These are phyloP conservation scores for Alectura lathami DNA, from an alignment of 2,113 vertebrate species.

Conservation along the genomic window DNA sequence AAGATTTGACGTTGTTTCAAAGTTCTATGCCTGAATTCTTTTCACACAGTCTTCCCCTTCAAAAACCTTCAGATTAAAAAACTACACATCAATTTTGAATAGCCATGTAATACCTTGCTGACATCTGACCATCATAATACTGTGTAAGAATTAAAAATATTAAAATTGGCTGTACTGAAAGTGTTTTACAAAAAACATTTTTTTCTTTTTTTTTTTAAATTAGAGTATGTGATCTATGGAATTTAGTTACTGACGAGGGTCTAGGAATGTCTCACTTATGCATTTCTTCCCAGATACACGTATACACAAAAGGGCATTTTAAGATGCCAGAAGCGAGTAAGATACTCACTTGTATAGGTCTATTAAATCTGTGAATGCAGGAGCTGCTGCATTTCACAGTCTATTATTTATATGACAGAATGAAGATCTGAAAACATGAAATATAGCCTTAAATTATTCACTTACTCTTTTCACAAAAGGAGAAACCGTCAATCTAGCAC, in stretches of 20 bases:
- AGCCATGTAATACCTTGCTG: background rate
- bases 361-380: conserved; percentile 51
- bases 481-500: conserved; percentile 73
- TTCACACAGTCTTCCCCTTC: background rate
- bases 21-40: background rate
- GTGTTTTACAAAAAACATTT: conserved; percentile 46
- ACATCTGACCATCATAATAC: background rate
- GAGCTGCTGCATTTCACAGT: conserved; percentile 66
- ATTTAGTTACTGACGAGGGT: background rate
- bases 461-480: conserved; percentile 70
- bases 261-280: background rate
- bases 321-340: conserved; percentile 33
- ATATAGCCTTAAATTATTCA: conserved; percentile 77
- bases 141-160: background rate
- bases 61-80: background rate
- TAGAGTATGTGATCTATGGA: background rate
- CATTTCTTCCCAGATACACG: background rate
- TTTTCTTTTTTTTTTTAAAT: background rate
- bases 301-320: conserved; percentile 1
- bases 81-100: background rate
- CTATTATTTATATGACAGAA: conserved; percentile 72
- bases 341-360: conserved; percentile 27
- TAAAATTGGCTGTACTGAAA: background rate
- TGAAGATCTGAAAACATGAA: conserved; percentile 73
- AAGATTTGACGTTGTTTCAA: background rate